A percentile compares a stretch with the other conserved stretches of the same genome.
Evolutionary conservation across 1,140 invertebrate genomes (phyloP).

Genomic region (Drosophila sproati): DNA sequence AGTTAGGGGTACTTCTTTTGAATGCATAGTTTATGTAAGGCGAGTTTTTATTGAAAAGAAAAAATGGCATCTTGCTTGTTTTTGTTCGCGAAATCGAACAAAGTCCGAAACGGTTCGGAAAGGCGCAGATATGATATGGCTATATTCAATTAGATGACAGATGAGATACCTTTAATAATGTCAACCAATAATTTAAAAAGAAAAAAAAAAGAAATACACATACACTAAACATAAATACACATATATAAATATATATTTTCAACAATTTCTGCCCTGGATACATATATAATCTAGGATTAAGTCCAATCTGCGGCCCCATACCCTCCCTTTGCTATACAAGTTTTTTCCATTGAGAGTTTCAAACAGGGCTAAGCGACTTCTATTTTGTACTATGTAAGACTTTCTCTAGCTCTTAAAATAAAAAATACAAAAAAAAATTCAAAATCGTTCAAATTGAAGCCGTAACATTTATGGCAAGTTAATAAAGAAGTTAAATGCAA

Average conservation of each 20-base stretch:
- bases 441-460: slow-evolving; percentile 45
- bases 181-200: background rate
- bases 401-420: slow-evolving; percentile 49
- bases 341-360: slow-evolving; percentile 40
- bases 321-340: slow-evolving; percentile 21
- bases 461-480: slow-evolving; percentile 56
- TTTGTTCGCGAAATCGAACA: background rate
- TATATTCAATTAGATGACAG: slow-evolving; percentile 3
- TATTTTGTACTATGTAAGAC: slow-evolving; percentile 57
- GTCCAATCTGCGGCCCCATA: slow-evolving; percentile 8
- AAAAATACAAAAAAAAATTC: slow-evolving; percentile 12
- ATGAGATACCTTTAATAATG: background rate
- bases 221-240: slow-evolving; percentile 19
- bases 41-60: slow-evolving; percentile 7
- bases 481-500: slow-evolving; percentile 47
- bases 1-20: slow-evolving; percentile 14
- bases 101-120: background rate
- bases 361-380: slow-evolving; percentile 36
- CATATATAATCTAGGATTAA: slow-evolving; percentile 45
- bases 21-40: background rate
- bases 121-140: background rate
- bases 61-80: background rate
- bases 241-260: slow-evolving; percentile 38
- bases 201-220: slow-evolving; percentile 19
- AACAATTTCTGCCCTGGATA: slow-evolving; percentile 41